Conservation (phyloP, 2,888 invertebrate species). For the Phyllotreta cruciferae region DNA sequence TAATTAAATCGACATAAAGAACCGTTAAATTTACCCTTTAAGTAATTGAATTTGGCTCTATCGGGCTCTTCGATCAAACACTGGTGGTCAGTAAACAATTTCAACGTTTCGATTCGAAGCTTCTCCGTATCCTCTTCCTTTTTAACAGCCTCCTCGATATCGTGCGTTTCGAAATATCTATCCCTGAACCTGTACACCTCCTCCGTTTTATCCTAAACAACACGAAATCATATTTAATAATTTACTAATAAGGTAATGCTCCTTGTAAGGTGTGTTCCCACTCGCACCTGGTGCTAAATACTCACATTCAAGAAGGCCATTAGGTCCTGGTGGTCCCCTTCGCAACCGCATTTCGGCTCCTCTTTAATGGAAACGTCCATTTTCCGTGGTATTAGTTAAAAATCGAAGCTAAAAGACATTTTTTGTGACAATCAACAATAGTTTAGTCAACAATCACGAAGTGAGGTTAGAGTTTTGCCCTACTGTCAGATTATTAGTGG, state of each 20-base stretch:
- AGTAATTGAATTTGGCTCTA: conserved; percentile 65
- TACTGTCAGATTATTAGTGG: conserved; percentile 1
- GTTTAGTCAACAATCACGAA: not conserved
- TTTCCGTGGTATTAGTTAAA: conserved; percentile 14
- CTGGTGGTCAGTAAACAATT: conserved; percentile 71
- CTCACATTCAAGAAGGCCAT: conserved; percentile 51
- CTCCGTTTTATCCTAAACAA: conserved; percentile 69
- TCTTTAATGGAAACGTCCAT: conserved; percentile 37
- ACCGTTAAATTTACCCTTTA: conserved; percentile 73
- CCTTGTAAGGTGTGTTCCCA: conserved; percentile 27
- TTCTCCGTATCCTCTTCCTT: conserved; percentile 71
- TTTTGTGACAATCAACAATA: too few species aligned
- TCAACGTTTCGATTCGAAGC: conserved; percentile 67
- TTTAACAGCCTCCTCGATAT: conserved; percentile 71
- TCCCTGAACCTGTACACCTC: conserved; percentile 75
- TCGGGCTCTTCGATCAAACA: conserved; percentile 59
- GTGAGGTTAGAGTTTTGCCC: conserved; percentile 23
- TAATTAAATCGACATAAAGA: not conserved
- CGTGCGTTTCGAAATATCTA: conserved; percentile 78
- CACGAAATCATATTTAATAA: too few species aligned
- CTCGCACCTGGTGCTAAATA: conserved; percentile 47
- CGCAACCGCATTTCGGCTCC: conserved; percentile 35
- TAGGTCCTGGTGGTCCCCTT: conserved; percentile 42
- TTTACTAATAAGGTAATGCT: not conserved
- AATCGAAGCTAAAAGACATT: conserved; percentile 7